Percentiles rank a stretch among this genome's conserved stretches.
Conservation (phyloP, 1,140 invertebrate species). For the Drosophila yakuba region DNA sequence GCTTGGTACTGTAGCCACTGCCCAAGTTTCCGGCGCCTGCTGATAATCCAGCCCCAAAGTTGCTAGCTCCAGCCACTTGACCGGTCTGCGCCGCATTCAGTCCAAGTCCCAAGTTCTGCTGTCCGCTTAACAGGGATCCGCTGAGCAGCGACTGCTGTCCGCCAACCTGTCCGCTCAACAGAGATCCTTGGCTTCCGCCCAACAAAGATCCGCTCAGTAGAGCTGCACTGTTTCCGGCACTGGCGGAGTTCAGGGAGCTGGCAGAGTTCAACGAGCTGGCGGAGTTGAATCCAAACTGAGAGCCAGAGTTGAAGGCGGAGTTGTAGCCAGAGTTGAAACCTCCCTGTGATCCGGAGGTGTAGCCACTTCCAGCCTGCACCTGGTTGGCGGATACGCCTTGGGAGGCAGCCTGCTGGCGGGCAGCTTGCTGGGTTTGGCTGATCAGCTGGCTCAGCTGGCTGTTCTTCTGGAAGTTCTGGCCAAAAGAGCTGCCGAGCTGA, state of each 20-base stretch:
- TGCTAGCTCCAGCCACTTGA: slow-evolving; percentile 29
- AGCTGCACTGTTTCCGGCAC: slow-evolving; percentile 39
- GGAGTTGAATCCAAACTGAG: slow-evolving; percentile 33
- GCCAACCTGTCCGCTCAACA: slow-evolving; percentile 27
- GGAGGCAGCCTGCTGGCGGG: slow-evolving; percentile 51
- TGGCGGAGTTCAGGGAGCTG: slow-evolving; percentile 49
- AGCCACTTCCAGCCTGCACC: slow-evolving; percentile 34
- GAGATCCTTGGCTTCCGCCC: slow-evolving; percentile 35
- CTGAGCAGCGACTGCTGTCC: slow-evolving; percentile 39
- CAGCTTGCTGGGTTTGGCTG: slow-evolving; percentile 56
- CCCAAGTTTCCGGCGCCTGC: slow-evolving; percentile 35
- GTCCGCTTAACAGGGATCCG: slow-evolving; percentile 32
- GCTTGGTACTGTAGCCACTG: slow-evolving; percentile 73
- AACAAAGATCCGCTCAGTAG: slow-evolving; percentile 40
- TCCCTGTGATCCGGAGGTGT: slow-evolving; percentile 1
- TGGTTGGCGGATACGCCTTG: slow-evolving; percentile 31
- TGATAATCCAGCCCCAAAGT: slow-evolving; percentile 49
- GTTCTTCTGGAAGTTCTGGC: slow-evolving; percentile 33
- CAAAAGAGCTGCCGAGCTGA: slow-evolving; percentile 32
- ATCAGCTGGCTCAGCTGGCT: slow-evolving; percentile 38
- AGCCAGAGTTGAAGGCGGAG: background rate
- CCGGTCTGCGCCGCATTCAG: slow-evolving; percentile 18
- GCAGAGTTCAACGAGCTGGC: slow-evolving; percentile 30
- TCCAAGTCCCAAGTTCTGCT: slow-evolving; percentile 40
- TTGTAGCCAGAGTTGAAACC: slow-evolving; percentile 13